Evolutionary conservation across 2,113 vertebrate species (phyloP).

Genomic region (Protomyctophum bolini): DNA sequence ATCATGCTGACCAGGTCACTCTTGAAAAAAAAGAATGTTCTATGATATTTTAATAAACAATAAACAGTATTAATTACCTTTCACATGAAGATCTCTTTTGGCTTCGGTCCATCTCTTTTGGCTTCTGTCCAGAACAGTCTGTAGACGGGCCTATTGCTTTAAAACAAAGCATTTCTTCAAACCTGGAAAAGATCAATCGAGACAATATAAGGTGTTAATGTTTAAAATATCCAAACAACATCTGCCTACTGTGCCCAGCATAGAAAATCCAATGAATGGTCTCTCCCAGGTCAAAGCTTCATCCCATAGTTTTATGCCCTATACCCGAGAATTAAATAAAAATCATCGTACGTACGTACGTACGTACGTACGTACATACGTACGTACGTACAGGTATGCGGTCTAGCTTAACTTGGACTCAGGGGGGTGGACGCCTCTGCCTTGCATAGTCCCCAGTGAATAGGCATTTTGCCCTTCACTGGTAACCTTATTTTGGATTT

Average conservation of each 20-base stretch:
- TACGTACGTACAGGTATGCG: no score
- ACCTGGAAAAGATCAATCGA: constrained; percentile 4
- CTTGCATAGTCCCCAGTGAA: no score
- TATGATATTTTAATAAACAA: neutral
- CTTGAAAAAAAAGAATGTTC: neutral
- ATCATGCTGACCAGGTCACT: no score
- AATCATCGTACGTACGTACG: no score
- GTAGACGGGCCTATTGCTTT: neutral
- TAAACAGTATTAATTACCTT: neutral
- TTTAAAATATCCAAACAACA: neutral
- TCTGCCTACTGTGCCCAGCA: constrained; percentile 7
- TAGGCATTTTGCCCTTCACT: no score
- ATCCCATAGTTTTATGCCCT: no score
- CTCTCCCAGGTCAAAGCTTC: constrained; percentile 24
- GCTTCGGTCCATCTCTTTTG: neutral
- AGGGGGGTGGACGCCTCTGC: no score
- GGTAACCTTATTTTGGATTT: no score
- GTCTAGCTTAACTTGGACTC: no score
- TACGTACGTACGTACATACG: no score
- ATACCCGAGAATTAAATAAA: no score
- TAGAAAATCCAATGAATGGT: constrained; percentile 23
- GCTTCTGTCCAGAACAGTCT: neutral
- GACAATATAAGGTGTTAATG: constrained; percentile 33
- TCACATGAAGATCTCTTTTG: neutral
- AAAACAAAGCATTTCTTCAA: neutral